Evolutionary conservation across 2,797 vertebrate species (phyloP).

Genomic region (Saxicola maurus): DNA sequence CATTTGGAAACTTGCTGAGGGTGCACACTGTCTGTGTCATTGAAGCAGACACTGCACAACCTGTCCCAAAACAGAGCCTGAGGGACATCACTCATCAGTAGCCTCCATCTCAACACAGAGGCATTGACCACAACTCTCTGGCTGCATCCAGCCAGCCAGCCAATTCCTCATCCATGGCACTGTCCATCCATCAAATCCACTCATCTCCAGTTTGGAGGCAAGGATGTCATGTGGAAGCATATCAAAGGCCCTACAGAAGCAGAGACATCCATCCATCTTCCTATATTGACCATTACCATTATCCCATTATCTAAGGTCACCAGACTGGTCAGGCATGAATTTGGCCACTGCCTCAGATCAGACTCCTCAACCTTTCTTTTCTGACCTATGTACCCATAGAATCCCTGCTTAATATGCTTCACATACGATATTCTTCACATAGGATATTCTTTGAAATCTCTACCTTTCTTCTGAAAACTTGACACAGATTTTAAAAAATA

Average conservation of each 20-base stretch:
- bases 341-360: background rate
- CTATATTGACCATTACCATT: background rate
- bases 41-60: background rate
- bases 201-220: background rate
- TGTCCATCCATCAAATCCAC: background rate
- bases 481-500: background rate
- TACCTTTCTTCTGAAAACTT: background rate
- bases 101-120: background rate
- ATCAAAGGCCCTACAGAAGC: background rate
- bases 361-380: background rate
- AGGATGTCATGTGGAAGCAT: no score
- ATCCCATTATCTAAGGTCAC: background rate
- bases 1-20: background rate
- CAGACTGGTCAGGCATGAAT: fast-evolving
- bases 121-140: background rate
- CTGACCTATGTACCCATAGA: background rate
- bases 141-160: background rate
- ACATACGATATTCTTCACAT: background rate
- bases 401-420: background rate
- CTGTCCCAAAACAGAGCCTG: background rate
- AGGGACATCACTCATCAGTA: background rate
- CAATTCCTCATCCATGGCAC: background rate
- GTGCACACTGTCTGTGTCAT: background rate
- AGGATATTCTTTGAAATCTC: background rate
- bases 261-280: background rate